Evolutionary conservation across 2,113 vertebrate genomes (phyloP), one percentile per base, ranked within the genome.

Genomic region (Balaenoptera acutorostrata): DNA sequence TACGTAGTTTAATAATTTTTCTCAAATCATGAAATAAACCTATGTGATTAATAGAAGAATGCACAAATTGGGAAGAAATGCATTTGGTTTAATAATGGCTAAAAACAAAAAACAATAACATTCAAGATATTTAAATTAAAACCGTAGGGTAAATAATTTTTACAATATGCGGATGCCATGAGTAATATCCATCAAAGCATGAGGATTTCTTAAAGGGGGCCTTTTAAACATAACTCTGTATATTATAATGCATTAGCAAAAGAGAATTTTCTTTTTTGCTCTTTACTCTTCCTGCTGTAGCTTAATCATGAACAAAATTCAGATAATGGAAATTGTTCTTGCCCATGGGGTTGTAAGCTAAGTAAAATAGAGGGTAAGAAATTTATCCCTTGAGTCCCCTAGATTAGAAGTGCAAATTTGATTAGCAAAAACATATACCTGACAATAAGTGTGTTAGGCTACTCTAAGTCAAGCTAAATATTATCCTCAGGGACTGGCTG

Each of bases 361-460:
- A 95, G 61, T 88, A 86, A 96, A 83, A 95, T 11, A 63, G 59
- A 72, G 12, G 27, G 59, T 93, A 89, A 95, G 41, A 92, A 92
- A 93, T 96, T 41, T 86, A 86, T 97, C 59, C 74, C 74, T 66
- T 23, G 27, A 96, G 57, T 85, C 90, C 36, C 90, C 14, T 44
- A 92, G 46, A 81, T 93, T 90, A 91, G 66, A 96, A 91, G 71
- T 89, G 78, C 55, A 97, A 93, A 96, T 97, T 83, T 96, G 72
- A 87, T 96, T 93, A 95, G 86, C 68, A 95, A 96, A 97, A 97
- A 89, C 41, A 96, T 80, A 94, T 86, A 91, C 49, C 66, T 95
- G 64, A 83, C 29, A 95, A 75, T 93, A 95, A 96, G 21, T 90
- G 5, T 88, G 57, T 61, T 92, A 64, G 77, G 12, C 57, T 90